Evolutionary conservation across 2,888 invertebrate genomes (phyloP).

Genomic region (Phortica magna): DNA sequence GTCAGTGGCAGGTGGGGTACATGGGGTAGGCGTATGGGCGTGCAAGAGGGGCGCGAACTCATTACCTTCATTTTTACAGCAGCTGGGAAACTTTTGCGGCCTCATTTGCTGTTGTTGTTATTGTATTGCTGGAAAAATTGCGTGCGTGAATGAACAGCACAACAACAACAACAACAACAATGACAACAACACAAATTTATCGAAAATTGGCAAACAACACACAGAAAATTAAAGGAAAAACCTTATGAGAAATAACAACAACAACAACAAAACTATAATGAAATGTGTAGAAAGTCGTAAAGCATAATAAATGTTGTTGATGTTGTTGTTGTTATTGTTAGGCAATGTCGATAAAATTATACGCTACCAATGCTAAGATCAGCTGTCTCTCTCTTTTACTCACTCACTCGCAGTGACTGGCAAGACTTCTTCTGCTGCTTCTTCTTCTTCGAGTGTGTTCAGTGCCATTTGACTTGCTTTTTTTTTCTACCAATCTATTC

Average conservation of each 20-base stretch:
- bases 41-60: constrained; percentile 12
- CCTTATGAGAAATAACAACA: neutral
- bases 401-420: no score
- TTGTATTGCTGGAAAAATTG: constrained; percentile 52
- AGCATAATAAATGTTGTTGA: constrained; percentile 8
- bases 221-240: neutral
- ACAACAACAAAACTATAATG: constrained; percentile 19
- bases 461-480: no score
- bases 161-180: neutral
- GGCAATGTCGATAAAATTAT: neutral
- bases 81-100: constrained; percentile 33
- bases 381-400: no score
- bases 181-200: constrained; percentile 25
- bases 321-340: neutral
- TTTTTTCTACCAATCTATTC: no score
- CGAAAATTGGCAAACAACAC: constrained; percentile 31
- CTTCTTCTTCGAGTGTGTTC: no score
- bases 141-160: constrained; percentile 47
- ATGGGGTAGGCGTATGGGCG: neutral
- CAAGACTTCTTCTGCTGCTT: no score
- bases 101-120: neutral
- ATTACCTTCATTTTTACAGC: constrained; percentile 9
- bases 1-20: no score
- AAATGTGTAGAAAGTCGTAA: constrained; percentile 28
- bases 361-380: no score